Evolutionary conservation across 2,888 invertebrate genomes (phyloP).

Genomic region (Drosophila limbata): DNA sequence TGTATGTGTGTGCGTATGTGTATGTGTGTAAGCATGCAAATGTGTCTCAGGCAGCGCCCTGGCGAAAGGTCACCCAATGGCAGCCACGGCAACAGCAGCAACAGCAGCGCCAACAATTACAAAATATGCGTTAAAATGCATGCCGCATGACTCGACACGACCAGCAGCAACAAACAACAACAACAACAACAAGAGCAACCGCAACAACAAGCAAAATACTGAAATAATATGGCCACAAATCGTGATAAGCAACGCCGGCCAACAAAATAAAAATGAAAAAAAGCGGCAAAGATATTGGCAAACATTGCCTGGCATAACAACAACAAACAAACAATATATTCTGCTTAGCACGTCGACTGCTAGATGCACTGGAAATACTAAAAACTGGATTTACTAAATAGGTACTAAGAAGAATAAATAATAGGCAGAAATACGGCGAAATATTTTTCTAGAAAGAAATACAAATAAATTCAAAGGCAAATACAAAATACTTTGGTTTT

Average conservation of each 20-base stretch:
- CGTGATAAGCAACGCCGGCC: slow-evolving; percentile 77
- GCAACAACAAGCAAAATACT: slow-evolving; percentile 60
- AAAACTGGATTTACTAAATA: neutral
- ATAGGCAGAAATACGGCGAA: neutral
- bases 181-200: slow-evolving; percentile 24
- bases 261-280: slow-evolving; percentile 22
- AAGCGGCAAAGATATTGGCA: slow-evolving; percentile 61
- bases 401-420: neutral
- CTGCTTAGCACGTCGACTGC: slow-evolving; percentile 14
- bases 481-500: no score
- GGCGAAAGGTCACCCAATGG: slow-evolving; percentile 70
- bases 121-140: slow-evolving; percentile 80
- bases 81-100: slow-evolving; percentile 37
- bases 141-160: slow-evolving; percentile 76
- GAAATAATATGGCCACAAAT: slow-evolving; percentile 80
- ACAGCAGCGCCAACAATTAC: slow-evolving; percentile 72
- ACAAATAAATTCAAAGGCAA: neutral
- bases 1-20: slow-evolving; percentile 11
- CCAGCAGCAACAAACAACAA: slow-evolving; percentile 44
- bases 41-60: slow-evolving; percentile 54
- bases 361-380: slow-evolving; percentile 18
- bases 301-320: slow-evolving; percentile 63
- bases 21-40: slow-evolving; percentile 65
- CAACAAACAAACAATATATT: slow-evolving; percentile 38
- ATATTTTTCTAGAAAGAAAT: neutral